Evolutionary conservation across 2,888 invertebrate genomes (phyloP), one percentile per base, ranked within the genome.

Genomic region (Parnassius apollo): DNA sequence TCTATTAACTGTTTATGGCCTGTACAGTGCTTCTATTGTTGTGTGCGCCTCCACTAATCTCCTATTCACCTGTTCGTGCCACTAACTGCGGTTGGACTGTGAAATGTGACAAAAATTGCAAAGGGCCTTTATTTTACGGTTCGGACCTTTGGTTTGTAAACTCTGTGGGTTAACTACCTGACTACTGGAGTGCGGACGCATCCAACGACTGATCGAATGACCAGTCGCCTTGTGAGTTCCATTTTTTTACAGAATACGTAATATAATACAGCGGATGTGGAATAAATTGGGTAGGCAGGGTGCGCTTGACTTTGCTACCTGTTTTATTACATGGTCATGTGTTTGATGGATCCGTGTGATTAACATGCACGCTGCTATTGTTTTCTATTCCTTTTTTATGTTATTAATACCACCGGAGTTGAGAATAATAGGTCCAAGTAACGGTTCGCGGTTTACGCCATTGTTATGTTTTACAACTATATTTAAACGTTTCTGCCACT

Each of bases 101-200:
- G 88, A 87, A 91, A 90, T 90, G 89, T 88, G 89, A 89, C 86
- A 91, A 91, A 90, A 91, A 88, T 87, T 84, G 90, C 88, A 88
- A 88, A 86, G 86, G 81, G 76, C 77, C 71, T 73, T 80, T 77
- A 78, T 84, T 84, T 84, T 85, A 72, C 66, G 67, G 72, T 73
- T 78, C 71, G 82, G 82, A 80, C 78, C 72, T 75, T 72, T 69
- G 77, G 83, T 88, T 86, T 83, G 89, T 88, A 89, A 88, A 89
- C 88, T 88, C 88, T 86, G 86, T 75, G 88, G 89, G 82, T 75
- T 76, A 73, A 82, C 88, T 90, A 90, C 90, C 90, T 91, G 88
- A 83, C 82, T 78, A 78, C 81, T 78, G 75, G 82, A 82, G 86
- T 83, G 85, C 81, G 77, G 75, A 80, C 77, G 71, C 77, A 77